phyloP scores from a whole-genome alignment of 2,888 invertebrate species.

The Tiliacea citrago region DNA sequence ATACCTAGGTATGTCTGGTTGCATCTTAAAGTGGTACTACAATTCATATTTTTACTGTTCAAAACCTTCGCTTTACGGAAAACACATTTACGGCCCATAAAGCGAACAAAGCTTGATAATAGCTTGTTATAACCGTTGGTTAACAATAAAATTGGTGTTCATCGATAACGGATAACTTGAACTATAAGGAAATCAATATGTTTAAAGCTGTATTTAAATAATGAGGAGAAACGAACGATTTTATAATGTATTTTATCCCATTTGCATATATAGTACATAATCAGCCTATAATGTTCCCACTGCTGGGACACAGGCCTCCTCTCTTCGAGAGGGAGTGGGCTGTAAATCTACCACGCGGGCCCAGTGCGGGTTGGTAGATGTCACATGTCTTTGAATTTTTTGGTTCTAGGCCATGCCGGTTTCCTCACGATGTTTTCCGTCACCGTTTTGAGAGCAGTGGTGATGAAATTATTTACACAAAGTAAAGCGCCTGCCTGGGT shows the following conservation, averaged over 20 bases:
- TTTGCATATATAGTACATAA: too few relatives aligned
- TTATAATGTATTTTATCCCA: background rate
- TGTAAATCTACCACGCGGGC: too few relatives aligned
- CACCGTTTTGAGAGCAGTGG: too few relatives aligned
- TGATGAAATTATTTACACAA: too few relatives aligned
- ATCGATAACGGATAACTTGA: conserved; percentile 54
- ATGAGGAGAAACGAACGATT: conserved; percentile 22
- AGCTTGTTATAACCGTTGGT: conserved; percentile 55
- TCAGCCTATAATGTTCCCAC: too few relatives aligned
- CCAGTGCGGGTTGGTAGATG: too few relatives aligned
- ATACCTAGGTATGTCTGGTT: background rate
- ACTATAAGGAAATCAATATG: conserved; percentile 51
- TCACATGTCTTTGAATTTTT: too few relatives aligned
- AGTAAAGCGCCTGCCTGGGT: too few relatives aligned
- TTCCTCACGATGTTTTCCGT: too few relatives aligned
- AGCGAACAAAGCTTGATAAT: conserved; percentile 54
- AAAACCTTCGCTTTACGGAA: conserved; percentile 40
- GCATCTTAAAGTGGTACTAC: conserved; percentile 13
- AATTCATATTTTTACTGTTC: conserved; percentile 47
- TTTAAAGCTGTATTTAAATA: conserved; percentile 36
- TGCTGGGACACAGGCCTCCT: too few relatives aligned
- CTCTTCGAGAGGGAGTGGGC: too few relatives aligned
- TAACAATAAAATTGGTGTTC: conserved; percentile 53
- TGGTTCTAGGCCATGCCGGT: too few relatives aligned
- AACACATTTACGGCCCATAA: conserved; percentile 59